phyloP scores from a whole-genome alignment of 2,113 vertebrate genomes.

The Vicugna pacos region DNA sequence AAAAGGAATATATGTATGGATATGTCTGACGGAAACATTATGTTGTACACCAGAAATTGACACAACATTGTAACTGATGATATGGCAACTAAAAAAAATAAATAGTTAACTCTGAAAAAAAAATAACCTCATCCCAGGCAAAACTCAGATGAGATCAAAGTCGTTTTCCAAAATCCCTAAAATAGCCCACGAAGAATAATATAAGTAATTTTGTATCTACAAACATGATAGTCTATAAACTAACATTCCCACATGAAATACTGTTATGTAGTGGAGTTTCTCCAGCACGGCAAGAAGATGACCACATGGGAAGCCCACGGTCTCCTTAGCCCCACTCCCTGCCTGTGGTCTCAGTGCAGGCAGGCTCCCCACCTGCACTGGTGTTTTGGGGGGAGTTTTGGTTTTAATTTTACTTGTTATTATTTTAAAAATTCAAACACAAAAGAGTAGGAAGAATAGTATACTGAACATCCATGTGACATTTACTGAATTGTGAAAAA shows the following conservation, averaged over 20 bases:
- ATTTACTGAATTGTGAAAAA: background rate
- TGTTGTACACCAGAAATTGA: too few relatives aligned
- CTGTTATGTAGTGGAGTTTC: background rate
- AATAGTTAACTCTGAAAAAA: too few relatives aligned
- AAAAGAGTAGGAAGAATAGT: background rate
- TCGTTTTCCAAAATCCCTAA: background rate
- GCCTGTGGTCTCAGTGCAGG: background rate
- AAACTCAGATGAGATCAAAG: background rate
- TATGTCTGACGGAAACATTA: too few relatives aligned
- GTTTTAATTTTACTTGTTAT: background rate
- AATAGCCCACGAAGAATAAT: background rate
- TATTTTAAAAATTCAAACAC: background rate
- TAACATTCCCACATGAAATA: background rate
- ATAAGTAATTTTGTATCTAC: background rate
- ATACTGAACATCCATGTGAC: background rate
- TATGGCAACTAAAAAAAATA: too few relatives aligned
- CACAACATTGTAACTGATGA: too few relatives aligned
- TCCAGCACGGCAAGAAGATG: background rate
- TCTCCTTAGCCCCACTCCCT: background rate
- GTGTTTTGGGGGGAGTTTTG: background rate
- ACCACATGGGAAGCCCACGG: accelerated
- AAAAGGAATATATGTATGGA: too few relatives aligned
- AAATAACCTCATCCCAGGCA: background rate
- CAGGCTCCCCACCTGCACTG: background rate
- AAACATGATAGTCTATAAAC: background rate